These are phyloP conservation scores for Agrotis ipsilon DNA, from an alignment of 2,888 invertebrate genomes.

Conservation along the genomic window DNA sequence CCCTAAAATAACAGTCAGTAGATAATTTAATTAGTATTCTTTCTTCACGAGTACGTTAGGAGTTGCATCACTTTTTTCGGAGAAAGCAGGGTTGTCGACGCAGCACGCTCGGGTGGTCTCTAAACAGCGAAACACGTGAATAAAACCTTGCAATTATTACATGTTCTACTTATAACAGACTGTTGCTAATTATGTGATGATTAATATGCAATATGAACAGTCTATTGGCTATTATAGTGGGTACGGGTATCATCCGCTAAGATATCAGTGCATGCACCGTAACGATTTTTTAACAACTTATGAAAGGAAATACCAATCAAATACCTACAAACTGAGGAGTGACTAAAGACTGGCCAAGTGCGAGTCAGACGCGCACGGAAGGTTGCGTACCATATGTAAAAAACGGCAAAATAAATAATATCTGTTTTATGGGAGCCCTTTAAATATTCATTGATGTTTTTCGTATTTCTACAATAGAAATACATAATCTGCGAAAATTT, in stretches of 20 bases:
- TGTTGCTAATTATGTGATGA: slow-evolving; percentile 32
- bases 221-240: slow-evolving; percentile 14
- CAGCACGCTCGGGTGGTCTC: slow-evolving; percentile 58
- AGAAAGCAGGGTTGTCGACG: slow-evolving; percentile 66
- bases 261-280: slow-evolving; percentile 3
- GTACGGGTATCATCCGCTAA: slow-evolving; percentile 25
- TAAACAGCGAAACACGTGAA: slow-evolving; percentile 52
- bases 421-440: no score
- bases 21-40: slow-evolving; percentile 68
- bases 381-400: no score
- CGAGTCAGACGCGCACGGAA: no score
- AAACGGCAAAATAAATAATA: no score
- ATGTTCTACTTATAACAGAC: slow-evolving; percentile 30
- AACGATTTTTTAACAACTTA: slow-evolving; percentile 17
- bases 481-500: no score
- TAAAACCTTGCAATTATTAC: slow-evolving; percentile 50
- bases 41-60: slow-evolving; percentile 28
- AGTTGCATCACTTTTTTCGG: slow-evolving; percentile 69
- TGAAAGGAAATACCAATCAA: slow-evolving; percentile 20
- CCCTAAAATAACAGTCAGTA: slow-evolving; percentile 58
- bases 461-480: no score
- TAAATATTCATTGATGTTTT: no score
- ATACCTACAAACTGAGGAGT: background rate
- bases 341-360: background rate
- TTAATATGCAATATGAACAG: slow-evolving; percentile 27